Evolutionary conservation across 2,888 invertebrate species (phyloP).

Genomic region (Dynastes grantii): DNA sequence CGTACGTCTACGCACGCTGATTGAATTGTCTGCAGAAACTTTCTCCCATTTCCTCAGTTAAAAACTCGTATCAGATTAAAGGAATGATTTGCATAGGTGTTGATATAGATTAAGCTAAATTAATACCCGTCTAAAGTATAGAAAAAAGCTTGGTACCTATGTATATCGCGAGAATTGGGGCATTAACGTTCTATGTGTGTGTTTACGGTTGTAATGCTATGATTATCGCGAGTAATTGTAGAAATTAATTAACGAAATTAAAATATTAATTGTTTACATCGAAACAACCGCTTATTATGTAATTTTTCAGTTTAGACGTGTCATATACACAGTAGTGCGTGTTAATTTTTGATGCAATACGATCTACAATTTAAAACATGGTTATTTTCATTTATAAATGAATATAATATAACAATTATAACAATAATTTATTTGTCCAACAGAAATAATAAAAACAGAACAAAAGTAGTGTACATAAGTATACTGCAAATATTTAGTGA

Average conservation of each 20-base stretch:
- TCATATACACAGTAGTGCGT: neutral
- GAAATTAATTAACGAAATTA: constrained; percentile 29
- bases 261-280: constrained; percentile 25
- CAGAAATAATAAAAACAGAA: no score
- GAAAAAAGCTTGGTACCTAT: neutral
- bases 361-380: neutral
- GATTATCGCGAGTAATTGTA: constrained; percentile 11
- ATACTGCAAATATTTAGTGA: no score
- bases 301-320: constrained; percentile 1
- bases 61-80: neutral
- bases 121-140: neutral
- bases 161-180: neutral
- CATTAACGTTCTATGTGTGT: constrained; percentile 11
- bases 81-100: neutral
- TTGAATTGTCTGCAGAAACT: constrained; percentile 2
- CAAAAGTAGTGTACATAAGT: no score
- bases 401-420: neutral
- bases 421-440: no score
- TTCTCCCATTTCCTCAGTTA: neutral
- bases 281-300: constrained; percentile 23
- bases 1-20: neutral
- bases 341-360: constrained; percentile 3
- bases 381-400: neutral
- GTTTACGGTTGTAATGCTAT: neutral
- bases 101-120: neutral